phyloP scores from a whole-genome alignment of 2,888 invertebrate genomes.

The Anorthoa munda region DNA sequence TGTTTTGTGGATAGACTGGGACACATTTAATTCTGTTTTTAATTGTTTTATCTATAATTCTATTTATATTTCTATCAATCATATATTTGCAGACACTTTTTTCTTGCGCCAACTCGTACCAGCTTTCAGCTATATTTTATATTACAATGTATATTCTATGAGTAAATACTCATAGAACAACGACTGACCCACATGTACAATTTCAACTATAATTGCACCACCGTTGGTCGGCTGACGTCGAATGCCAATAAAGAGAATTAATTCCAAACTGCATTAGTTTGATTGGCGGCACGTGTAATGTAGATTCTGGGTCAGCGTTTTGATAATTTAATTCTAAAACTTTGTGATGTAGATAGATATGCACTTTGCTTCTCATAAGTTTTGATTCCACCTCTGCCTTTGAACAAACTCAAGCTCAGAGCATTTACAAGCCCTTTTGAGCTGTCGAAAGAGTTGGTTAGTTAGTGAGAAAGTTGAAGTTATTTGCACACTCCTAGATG shows the following conservation, averaged over 20 bases:
- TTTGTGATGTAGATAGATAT: neutral
- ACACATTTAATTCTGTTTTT: neutral
- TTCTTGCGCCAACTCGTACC: too few species aligned
- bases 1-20: neutral
- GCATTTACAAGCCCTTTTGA: too few species aligned
- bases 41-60: neutral
- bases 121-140: too few species aligned
- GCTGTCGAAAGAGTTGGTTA: too few species aligned
- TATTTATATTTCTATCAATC: too few species aligned
- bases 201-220: slow-evolving; percentile 34
- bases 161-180: neutral
- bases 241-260: slow-evolving; percentile 52
- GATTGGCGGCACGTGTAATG: slow-evolving; percentile 53
- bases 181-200: neutral
- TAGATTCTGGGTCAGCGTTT: slow-evolving; percentile 59
- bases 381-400: neutral
- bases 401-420: too few species aligned
- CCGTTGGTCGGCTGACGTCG: neutral
- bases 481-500: too few species aligned
- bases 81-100: too few species aligned
- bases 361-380: slow-evolving; percentile 4
- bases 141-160: too few species aligned
- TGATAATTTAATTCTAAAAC: slow-evolving; percentile 34
- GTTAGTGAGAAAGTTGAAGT: too few species aligned
- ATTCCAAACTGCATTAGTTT: slow-evolving; percentile 52